These are phyloP conservation scores for Anarrhichthys ocellatus DNA, from an alignment of 2,113 vertebrate species.

Conservation along the genomic window DNA sequence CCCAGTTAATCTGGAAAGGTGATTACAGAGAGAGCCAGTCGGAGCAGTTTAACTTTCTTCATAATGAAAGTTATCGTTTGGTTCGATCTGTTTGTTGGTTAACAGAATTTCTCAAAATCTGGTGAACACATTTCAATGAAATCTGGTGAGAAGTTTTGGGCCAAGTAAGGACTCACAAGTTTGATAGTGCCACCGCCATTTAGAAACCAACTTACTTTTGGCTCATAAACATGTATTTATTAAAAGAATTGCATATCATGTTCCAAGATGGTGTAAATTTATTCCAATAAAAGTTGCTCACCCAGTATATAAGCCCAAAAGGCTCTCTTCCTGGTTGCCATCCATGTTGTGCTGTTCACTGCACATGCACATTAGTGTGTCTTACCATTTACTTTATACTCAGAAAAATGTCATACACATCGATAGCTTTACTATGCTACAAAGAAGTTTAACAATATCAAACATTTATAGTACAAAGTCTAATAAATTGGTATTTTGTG, in stretches of 20 bases:
- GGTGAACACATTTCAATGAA: background rate
- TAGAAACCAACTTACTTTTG: constrained; percentile 14
- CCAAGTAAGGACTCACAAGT: background rate
- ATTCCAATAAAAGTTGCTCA: constrained; percentile 15
- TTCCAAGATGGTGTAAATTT: constrained; percentile 7
- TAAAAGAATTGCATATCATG: background rate
- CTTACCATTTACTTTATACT: background rate
- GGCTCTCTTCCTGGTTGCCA: constrained; percentile 18
- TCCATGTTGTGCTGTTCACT: constrained; percentile 3
- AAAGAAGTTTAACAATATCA: background rate
- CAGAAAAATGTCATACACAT: too few relatives aligned
- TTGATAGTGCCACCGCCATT: background rate
- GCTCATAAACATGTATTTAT: background rate
- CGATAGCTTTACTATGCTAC: background rate
- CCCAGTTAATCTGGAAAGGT: background rate
- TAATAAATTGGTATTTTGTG: background rate
- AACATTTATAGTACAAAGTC: background rate
- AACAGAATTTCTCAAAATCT: background rate
- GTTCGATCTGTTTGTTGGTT: background rate
- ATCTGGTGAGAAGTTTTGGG: background rate
- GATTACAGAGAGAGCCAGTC: constrained; percentile 1
- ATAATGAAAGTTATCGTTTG: background rate
- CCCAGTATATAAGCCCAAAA: constrained; percentile 13
- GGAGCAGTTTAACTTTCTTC: background rate
- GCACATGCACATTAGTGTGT: background rate